A percentile compares a stretch with the other conserved stretches of the same genome.
phyloP scores from a whole-genome alignment of 1,140 invertebrate species.

The Gyrodactylus bullatarudis region DNA sequence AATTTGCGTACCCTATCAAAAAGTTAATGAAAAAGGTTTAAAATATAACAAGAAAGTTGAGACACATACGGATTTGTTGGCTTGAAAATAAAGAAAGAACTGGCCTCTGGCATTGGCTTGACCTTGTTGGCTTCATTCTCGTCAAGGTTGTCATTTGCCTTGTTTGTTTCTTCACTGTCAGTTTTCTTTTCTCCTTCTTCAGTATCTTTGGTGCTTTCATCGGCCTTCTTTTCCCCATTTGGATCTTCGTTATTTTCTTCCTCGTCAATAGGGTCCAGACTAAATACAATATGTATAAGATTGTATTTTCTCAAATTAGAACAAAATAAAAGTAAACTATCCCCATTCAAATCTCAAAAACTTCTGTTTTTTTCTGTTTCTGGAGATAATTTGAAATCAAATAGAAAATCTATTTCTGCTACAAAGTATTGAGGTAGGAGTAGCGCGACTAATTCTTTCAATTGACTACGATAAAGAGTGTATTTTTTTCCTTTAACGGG shows the following conservation, averaged over 20 bases:
- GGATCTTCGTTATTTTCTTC: conserved; percentile 3
- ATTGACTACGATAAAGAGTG: too few species aligned
- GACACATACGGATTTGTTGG: conserved; percentile 43
- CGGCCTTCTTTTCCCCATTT: neutral
- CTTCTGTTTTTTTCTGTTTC: neutral
- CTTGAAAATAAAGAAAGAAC: conserved; percentile 79
- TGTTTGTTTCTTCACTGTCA: conserved; percentile 3
- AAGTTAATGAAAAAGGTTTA: neutral
- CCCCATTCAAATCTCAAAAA: neutral
- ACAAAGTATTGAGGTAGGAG: too few species aligned
- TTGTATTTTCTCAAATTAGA: too few species aligned
- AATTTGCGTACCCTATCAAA: conserved; percentile 55
- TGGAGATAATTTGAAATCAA: neutral
- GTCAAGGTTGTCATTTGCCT: neutral
- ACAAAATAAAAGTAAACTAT: neutral
- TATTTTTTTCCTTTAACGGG: too few species aligned
- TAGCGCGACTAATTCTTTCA: too few species aligned
- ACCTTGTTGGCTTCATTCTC: conserved; percentile 26
- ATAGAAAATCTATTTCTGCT: too few species aligned
- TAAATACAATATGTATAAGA: too few species aligned
- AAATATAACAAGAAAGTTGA: too few species aligned
- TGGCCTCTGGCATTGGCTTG: conserved; percentile 62
- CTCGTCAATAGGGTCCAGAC: neutral
- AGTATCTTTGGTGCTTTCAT: conserved; percentile 5
- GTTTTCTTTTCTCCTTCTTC: conserved; percentile 8